Percentiles rank a stretch among this genome's conserved stretches.
phyloP scores from a whole-genome alignment of 2,113 vertebrate species.

The Etheostoma spectabile region DNA sequence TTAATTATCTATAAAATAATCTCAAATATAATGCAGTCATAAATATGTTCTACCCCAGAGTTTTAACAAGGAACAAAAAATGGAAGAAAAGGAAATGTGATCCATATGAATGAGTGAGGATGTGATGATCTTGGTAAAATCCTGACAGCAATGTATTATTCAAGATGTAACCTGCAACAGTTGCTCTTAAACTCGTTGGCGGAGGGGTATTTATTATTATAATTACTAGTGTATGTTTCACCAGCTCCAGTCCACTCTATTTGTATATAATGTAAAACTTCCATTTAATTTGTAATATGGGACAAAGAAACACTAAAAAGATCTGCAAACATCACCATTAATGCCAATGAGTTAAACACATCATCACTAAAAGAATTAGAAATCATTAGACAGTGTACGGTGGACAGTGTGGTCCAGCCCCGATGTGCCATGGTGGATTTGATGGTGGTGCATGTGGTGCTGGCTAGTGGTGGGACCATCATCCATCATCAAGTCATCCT shows the following conservation, averaged over 20 bases:
- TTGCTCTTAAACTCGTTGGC: conserved; percentile 14
- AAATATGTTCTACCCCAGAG: background rate
- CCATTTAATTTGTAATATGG: background rate
- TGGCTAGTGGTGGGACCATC: conserved; percentile 90
- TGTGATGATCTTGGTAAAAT: background rate
- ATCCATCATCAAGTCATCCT: conserved; percentile 83
- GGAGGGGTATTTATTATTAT: background rate
- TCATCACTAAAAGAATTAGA: conserved; percentile 73
- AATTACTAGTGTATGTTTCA: background rate
- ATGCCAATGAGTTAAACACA: background rate
- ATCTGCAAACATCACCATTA: background rate
- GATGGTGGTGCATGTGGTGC: conserved; percentile 75
- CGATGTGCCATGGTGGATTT: conserved; percentile 83
- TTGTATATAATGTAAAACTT: background rate
- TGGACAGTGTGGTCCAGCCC: conserved; percentile 92
- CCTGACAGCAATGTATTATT: background rate
- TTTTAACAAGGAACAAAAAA: background rate
- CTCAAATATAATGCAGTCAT: conserved; percentile 6
- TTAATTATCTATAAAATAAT: conserved; percentile 15
- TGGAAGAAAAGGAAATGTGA: background rate
- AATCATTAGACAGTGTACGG: conserved; percentile 92
- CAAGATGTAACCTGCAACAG: background rate
- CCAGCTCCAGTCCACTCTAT: background rate
- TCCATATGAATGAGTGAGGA: background rate
- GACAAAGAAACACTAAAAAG: background rate